These are phyloP conservation scores for Darevskia mixta DNA, from an alignment of 2,797 vertebrate species.

Conservation along the genomic window DNA sequence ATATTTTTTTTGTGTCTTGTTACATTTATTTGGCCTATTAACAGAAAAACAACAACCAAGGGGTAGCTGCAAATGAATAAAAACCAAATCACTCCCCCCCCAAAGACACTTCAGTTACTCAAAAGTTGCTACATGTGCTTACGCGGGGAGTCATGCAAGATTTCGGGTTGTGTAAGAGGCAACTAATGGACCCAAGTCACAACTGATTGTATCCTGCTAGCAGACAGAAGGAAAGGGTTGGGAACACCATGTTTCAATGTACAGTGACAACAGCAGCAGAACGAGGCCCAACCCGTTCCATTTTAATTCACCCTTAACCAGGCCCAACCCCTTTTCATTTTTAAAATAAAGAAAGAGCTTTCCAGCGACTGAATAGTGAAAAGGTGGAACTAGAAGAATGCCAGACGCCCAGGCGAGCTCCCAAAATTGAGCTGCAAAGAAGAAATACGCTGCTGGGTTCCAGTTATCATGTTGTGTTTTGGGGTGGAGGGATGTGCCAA, in stretches of 20 bases:
- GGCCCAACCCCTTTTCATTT: not conserved
- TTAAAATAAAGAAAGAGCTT: not conserved
- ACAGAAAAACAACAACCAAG: constrained; percentile 41
- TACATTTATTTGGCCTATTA: constrained; percentile 68
- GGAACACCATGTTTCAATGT: constrained; percentile 4
- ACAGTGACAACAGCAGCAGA: not conserved
- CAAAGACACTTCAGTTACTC: constrained; percentile 46
- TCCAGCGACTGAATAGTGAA: rapidly evolving
- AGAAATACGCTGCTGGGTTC: rapidly evolving
- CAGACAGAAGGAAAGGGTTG: constrained; percentile 51
- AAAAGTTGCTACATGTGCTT: constrained; percentile 66
- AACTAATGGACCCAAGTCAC: not conserved
- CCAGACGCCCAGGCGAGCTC: rapidly evolving
- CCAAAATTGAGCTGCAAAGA: rapidly evolving
- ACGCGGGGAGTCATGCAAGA: not conserved
- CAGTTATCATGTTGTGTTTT: rapidly evolving
- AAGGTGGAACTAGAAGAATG: rapidly evolving
- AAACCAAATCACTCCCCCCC: constrained; percentile 30
- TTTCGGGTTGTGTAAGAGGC: not conserved
- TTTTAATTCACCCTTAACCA: constrained; percentile 4
- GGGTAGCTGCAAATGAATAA: constrained; percentile 57
- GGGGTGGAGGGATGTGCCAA: rapidly evolving
- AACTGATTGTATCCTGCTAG: rapidly evolving
- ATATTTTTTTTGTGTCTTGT: constrained; percentile 63
- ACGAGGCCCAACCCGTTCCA: not conserved